Conservation (phyloP, 2,888 invertebrate species). For the Ectemnius cavifrons region DNA sequence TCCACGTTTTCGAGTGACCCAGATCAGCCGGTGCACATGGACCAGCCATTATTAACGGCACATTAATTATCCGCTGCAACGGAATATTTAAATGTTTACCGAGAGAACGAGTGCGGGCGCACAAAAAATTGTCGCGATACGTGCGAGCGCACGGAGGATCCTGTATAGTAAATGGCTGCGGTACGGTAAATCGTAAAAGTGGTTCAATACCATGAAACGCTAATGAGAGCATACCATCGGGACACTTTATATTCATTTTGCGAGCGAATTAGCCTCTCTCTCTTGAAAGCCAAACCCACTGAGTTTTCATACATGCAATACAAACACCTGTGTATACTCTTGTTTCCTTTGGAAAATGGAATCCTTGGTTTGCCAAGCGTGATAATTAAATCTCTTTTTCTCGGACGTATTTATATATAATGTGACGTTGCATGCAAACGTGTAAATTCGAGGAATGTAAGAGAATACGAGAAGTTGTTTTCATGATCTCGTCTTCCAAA, state of each 20-base stretch:
- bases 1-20: conserved; percentile 43
- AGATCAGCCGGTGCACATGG: conserved; percentile 14
- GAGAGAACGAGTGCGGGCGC: conserved; percentile 14
- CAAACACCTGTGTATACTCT: no score
- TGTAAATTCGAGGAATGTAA: no score
- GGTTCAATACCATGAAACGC: conserved; percentile 60
- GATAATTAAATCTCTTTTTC: conserved; percentile 52
- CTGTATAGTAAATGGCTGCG: conserved; percentile 43
- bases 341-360: conserved; percentile 47
- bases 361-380: conserved; percentile 43
- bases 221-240: conserved; percentile 60
- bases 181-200: conserved; percentile 56
- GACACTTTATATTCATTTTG: conserved; percentile 62
- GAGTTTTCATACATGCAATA: no score
- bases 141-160: not conserved
- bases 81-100: conserved; percentile 57
- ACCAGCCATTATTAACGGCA: conserved; percentile 42
- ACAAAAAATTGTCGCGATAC: conserved; percentile 50
- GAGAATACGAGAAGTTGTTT: no score
- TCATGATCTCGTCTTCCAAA: no score
- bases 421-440: no score
- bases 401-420: no score
- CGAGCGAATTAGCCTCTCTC: conserved; percentile 55
- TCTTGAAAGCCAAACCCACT: not conserved
- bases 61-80: conserved; percentile 50